phyloP scores from a whole-genome alignment of 2,113 vertebrate species.

The Antechinus stuartii region DNA sequence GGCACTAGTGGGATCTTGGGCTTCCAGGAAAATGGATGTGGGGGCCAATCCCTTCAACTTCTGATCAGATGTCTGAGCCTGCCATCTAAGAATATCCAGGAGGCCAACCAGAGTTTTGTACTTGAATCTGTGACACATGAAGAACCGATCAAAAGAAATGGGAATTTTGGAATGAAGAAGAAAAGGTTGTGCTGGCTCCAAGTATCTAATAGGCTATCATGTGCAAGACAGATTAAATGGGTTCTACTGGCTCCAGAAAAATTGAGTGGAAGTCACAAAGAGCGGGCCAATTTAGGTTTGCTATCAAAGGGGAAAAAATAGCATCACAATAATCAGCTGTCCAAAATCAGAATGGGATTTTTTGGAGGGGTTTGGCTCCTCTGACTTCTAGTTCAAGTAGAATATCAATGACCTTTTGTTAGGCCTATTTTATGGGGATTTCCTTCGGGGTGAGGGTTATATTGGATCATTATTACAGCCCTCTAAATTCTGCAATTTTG shows the following conservation, averaged over 20 bases:
- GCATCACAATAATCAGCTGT: neutral
- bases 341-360: neutral
- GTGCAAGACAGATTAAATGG: too few species aligned
- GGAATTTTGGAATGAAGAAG: too few species aligned
- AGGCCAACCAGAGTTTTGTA: neutral
- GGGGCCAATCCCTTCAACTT: neutral
- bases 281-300: neutral
- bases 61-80: neutral
- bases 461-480: neutral
- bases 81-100: neutral
- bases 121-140: neutral
- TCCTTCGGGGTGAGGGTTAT: neutral
- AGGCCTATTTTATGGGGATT: neutral
- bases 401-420: neutral
- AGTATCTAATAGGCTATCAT: neutral
- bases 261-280: neutral
- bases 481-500: neutral
- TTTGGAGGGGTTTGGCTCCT: neutral
- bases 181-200: neutral
- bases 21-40: neutral
- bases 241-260: neutral
- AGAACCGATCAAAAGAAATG: neutral
- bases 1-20: neutral
- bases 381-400: neutral
- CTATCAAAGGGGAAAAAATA: neutral